These are phyloP conservation scores for Cryptotermes secundus DNA, from an alignment of 1,140 invertebrate species.

Conservation along the genomic window DNA sequence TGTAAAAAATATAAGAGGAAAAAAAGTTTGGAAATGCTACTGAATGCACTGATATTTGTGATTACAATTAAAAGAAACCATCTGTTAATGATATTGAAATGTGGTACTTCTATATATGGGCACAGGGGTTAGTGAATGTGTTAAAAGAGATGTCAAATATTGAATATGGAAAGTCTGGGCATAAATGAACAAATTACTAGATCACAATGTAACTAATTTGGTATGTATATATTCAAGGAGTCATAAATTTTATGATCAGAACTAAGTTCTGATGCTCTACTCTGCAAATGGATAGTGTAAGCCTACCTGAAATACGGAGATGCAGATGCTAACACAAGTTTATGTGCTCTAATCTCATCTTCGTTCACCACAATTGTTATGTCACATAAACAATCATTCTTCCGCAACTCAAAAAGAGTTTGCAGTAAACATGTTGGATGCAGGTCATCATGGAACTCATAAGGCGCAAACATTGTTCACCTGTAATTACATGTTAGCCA, in stretches of 20 bases:
- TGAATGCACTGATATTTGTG: too few species aligned
- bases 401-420: constrained; percentile 26
- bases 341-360: constrained; percentile 55
- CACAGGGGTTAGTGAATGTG: too few species aligned
- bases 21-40: too few species aligned
- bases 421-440: constrained; percentile 29
- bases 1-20: too few species aligned
- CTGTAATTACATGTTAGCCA: not conserved
- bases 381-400: constrained; percentile 25
- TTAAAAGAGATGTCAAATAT: not conserved
- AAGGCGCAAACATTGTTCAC: not conserved
- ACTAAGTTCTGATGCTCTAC: not conserved
- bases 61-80: too few species aligned
- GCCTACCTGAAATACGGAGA: constrained; percentile 58
- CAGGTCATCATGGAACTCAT: constrained; percentile 26
- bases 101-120: too few species aligned
- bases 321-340: constrained; percentile 59
- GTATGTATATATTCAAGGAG: not conserved
- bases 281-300: not conserved
- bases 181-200: not conserved
- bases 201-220: not conserved
- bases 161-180: not conserved
- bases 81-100: too few species aligned
- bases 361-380: constrained; percentile 24
- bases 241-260: not conserved